Percentiles rank a stretch among this genome's conserved stretches.
Conservation (phyloP, 2,888 invertebrate species). For the Notocelia uddmanniana region DNA sequence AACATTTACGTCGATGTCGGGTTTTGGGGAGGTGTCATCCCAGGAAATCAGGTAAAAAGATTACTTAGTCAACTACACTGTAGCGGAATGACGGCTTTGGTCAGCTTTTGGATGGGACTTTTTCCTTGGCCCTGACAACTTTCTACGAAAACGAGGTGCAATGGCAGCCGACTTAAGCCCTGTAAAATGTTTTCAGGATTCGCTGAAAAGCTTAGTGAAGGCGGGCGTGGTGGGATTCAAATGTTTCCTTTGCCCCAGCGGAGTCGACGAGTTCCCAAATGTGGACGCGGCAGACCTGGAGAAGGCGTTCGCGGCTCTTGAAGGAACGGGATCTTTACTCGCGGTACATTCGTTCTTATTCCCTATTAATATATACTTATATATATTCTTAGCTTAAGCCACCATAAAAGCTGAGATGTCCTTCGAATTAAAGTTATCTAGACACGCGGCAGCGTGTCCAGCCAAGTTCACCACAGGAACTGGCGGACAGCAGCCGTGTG, state of each 20-base stretch:
- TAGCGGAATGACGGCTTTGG: too few species aligned
- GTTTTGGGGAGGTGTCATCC: conserved; percentile 93
- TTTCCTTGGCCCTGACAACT: too few species aligned
- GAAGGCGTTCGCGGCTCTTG: conserved; percentile 84
- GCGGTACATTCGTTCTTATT: conserved; percentile 61
- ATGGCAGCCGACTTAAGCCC: not conserved
- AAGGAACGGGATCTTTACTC: conserved; percentile 86
- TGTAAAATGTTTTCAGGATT: conserved; percentile 71
- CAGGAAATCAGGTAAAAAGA: conserved; percentile 86
- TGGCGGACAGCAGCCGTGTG: too few species aligned
- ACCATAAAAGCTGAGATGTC: too few species aligned
- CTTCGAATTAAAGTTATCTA: too few species aligned
- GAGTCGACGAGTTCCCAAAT: conserved; percentile 89
- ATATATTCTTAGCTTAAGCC: too few species aligned
- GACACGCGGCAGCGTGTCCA: too few species aligned
- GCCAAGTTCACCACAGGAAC: too few species aligned
- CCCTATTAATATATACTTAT: too few species aligned
- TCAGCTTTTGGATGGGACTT: not conserved
- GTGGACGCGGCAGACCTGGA: conserved; percentile 85
- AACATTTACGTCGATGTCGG: conserved; percentile 89
- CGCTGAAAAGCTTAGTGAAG: conserved; percentile 84
- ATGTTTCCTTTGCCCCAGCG: conserved; percentile 89
- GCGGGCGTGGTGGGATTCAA: conserved; percentile 91
- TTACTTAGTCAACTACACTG: not conserved
- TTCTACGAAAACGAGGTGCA: not conserved